Conservation (phyloP, 1,140 invertebrate species). For the Bacillus rossius region DNA sequence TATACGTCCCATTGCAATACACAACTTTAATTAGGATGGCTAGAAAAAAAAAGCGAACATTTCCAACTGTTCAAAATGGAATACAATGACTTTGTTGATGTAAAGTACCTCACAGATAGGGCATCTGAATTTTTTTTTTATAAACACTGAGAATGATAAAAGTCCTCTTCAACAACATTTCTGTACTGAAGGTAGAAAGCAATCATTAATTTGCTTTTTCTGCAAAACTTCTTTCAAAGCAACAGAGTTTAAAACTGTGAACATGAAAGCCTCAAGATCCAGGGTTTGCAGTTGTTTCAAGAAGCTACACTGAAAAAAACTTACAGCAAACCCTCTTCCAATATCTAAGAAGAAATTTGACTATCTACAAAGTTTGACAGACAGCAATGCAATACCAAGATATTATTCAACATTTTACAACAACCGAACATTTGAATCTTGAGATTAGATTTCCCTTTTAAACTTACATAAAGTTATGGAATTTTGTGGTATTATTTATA, state of each 20-base stretch:
- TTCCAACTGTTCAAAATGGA: neutral
- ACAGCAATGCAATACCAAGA: conserved; percentile 1
- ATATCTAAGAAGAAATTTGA: neutral
- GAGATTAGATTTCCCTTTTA: no score
- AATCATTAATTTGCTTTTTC: neutral
- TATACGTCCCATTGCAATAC: no score
- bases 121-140: neutral
- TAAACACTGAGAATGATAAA: neutral
- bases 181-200: neutral
- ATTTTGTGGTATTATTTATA: no score
- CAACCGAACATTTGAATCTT: no score
- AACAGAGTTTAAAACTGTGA: conserved; percentile 1
- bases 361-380: neutral
- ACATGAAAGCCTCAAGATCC: neutral
- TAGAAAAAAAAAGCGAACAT: neutral
- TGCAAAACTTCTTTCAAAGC: neutral
- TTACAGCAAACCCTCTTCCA: neutral
- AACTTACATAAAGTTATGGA: no score
- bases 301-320: neutral
- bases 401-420: no score
- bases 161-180: neutral
- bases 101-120: neutral
- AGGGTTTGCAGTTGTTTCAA: neutral
- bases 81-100: neutral
- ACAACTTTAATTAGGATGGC: neutral